These are phyloP conservation scores for Dipodomys spectabilis DNA, from an alignment of 2,113 vertebrate genomes.

Conservation along the genomic window DNA sequence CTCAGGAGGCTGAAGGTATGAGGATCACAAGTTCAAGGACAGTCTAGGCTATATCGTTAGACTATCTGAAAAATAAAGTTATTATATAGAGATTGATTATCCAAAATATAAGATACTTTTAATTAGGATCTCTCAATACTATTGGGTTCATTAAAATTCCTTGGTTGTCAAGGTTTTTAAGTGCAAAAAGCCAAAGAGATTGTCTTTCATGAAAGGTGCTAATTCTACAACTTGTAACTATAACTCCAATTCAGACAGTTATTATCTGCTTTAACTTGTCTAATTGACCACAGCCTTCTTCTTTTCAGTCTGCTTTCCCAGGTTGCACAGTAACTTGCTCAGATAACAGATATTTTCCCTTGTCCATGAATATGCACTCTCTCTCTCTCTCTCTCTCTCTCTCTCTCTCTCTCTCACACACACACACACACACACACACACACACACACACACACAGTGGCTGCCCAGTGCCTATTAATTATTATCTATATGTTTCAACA, in stretches of 20 bases:
- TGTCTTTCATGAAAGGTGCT: constrained; percentile 7
- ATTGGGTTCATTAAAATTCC: constrained; percentile 21
- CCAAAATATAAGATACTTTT: not conserved
- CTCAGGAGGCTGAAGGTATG: not conserved
- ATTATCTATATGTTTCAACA: not conserved
- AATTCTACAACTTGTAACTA: not conserved
- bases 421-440: too few species aligned
- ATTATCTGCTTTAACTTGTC: not conserved
- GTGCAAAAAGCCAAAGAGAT: not conserved
- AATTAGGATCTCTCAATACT: not conserved
- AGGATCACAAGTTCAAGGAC: not conserved
- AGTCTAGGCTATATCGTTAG: not conserved
- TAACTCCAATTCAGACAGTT: not conserved
- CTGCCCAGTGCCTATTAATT: not conserved
- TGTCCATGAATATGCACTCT: not conserved
- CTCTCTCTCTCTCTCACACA: too few species aligned
- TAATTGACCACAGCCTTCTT: not conserved
- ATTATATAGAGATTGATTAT: not conserved
- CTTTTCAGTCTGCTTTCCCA: not conserved
- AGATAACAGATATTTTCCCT: not conserved
- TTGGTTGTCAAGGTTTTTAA: not conserved
- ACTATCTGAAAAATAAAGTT: not conserved
- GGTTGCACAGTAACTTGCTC: not conserved
- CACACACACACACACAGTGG: not conserved
- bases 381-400: too few species aligned